Evolutionary conservation across 2,888 invertebrate genomes (phyloP).

Genomic region (Drosophila setosimentum): DNA sequence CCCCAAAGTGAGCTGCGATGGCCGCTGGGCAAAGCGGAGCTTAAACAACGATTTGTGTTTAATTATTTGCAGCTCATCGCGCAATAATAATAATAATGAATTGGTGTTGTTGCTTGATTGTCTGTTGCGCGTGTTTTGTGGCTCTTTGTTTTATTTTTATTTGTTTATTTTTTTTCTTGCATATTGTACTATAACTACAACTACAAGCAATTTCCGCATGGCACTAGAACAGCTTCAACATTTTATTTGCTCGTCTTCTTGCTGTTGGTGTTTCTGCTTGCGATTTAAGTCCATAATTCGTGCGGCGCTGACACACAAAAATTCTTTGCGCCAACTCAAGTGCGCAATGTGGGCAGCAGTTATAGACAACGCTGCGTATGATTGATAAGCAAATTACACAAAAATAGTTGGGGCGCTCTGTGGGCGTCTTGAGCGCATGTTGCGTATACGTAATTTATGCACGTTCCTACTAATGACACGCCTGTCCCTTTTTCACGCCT

Average conservation of each 20-base stretch:
- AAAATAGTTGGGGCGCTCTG: slow-evolving; percentile 2
- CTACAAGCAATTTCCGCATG: slow-evolving; percentile 73
- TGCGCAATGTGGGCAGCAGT: slow-evolving; percentile 47
- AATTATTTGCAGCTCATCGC: slow-evolving; percentile 61
- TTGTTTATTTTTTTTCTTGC: slow-evolving; percentile 39
- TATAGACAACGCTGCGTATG: slow-evolving; percentile 66
- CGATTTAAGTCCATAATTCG: slow-evolving; percentile 68
- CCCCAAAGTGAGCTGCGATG: slow-evolving; percentile 17
- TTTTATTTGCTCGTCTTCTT: slow-evolving; percentile 43
- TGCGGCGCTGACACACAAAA: slow-evolving; percentile 69
- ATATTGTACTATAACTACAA: slow-evolving; percentile 44
- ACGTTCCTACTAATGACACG: slow-evolving; percentile 29
- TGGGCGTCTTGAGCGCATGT: slow-evolving; percentile 43
- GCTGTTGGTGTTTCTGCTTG: slow-evolving; percentile 33
- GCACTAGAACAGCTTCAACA: slow-evolving; percentile 49
- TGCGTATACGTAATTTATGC: slow-evolving; percentile 56
- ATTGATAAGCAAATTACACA: slow-evolving; percentile 74
- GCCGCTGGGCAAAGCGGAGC: slow-evolving; percentile 41
- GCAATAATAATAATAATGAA: slow-evolving; percentile 55
- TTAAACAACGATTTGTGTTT: slow-evolving; percentile 65
- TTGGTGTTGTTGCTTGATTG: slow-evolving; percentile 42
- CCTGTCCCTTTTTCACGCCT: slow-evolving; percentile 56
- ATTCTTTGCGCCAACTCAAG: slow-evolving; percentile 46
- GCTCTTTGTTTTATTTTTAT: slow-evolving; percentile 50
- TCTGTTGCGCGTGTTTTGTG: slow-evolving; percentile 44